Evolutionary conservation across 2,888 invertebrate genomes (phyloP), one percentile per base, ranked within the genome.

Genomic region (Gortyna flavago): DNA sequence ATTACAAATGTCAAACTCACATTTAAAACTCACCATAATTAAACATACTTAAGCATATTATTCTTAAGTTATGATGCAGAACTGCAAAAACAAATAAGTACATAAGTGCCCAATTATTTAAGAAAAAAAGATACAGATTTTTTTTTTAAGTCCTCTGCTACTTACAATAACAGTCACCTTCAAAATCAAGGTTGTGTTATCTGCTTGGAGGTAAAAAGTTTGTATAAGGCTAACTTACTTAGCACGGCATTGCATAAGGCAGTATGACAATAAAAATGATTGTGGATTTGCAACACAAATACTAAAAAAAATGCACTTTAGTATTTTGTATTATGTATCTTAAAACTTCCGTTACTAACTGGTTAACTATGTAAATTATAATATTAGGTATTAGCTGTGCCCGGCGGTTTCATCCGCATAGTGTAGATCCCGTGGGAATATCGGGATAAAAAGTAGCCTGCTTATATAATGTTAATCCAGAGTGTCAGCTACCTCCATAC

Each of bases 141-240:
- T 78, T 72, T 82, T 29, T 77, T 51, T 9, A 35, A 25, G n/a
- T 64, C 25, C 13, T 41, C 41, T 29, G 21, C 66, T 59, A 57
- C 67, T 54, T 35, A 62, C n/a, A 62, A 59, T 44, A 76, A 35
- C 25, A 13, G 29, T 85, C 75, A 88, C 87, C 89, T 90, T 87
- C 74, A 86, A 81, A 79, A 79, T 76, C 84, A 89, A 90, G 89
- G 89, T 80, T 77, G n/a, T 75, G 76, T 85, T 88, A 88, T 76
- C 82, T 75, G 29, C 38, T 72, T 66, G 25, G 32, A 79, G 72
- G 66, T 72, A 67, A 66, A 72, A 75, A 59, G 35, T 72, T 79
- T 78, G 66, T 65, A 3, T 69, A 72, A 76, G 57, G 70, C 72
- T 77, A 44, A 72, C 21, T 65, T 59, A 77, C 38, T 81, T 83